Conservation (phyloP, 2,888 invertebrate genomes). For the Mythimna albipuncta region DNA sequence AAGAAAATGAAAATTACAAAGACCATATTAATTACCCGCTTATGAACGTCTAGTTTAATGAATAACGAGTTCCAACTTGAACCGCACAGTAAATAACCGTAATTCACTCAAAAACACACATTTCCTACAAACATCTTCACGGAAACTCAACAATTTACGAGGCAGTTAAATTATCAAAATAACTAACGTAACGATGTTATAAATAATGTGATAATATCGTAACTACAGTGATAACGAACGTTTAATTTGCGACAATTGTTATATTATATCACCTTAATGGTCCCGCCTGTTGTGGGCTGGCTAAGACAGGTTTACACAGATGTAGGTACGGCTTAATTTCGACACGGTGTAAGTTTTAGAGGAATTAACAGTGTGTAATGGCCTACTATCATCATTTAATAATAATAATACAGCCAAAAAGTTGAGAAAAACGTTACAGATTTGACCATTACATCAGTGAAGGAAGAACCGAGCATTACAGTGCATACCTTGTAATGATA, state of each 20-base stretch:
- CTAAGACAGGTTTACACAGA: slow-evolving; percentile 9
- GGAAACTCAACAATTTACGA: slow-evolving; percentile 41
- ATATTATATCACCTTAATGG: slow-evolving; percentile 51
- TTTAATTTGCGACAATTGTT: slow-evolving; percentile 55
- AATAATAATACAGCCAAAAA: no score
- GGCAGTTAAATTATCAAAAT: slow-evolving; percentile 56
- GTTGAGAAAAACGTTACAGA: no score
- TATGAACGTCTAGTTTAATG: slow-evolving; percentile 32
- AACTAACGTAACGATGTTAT: slow-evolving; percentile 51
- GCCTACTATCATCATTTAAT: no score
- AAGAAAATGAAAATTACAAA: slow-evolving; percentile 2
- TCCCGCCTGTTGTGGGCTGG: slow-evolving; percentile 14
- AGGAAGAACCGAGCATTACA: no score
- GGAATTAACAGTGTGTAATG: no score
- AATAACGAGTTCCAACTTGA: slow-evolving; percentile 19
- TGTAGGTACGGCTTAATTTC: not conserved
- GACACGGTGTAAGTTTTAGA: no score
- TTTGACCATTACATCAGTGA: no score
- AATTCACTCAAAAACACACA: slow-evolving; percentile 37
- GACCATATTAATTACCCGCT: slow-evolving; percentile 13
- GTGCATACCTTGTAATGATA: no score
- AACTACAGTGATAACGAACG: slow-evolving; percentile 50
- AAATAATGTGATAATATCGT: slow-evolving; percentile 52
- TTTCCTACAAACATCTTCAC: slow-evolving; percentile 20
- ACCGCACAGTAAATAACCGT: slow-evolving; percentile 26